Percentiles rank a stretch among this genome's conserved stretches.
Evolutionary conservation across 2,113 vertebrate genomes (phyloP).

Genomic region (Thoracochromis brauschi): DNA sequence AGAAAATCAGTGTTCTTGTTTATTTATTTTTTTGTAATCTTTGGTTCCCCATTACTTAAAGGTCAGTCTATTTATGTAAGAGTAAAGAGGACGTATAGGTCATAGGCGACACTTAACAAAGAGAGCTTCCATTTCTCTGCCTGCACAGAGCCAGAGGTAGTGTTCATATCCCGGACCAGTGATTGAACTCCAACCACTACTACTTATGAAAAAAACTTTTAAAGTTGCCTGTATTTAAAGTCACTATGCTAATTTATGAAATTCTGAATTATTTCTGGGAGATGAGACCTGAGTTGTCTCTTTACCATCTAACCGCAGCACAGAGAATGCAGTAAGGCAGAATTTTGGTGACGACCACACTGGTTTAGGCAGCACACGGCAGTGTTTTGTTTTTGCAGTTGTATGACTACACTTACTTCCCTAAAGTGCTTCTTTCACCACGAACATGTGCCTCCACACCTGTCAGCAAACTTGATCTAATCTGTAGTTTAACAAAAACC

Average conservation of each 20-base stretch:
- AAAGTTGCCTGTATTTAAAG: background rate
- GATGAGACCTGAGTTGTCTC: background rate
- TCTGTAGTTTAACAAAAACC: slow-evolving; percentile 18
- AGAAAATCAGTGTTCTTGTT: background rate
- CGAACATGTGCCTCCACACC: background rate
- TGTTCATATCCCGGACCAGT: rapidly evolving
- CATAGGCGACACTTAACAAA: background rate
- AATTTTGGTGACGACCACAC: background rate
- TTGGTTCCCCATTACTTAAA: background rate
- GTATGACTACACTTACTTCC: background rate
- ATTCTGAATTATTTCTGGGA: background rate
- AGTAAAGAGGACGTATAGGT: background rate
- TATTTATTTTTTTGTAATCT: background rate
- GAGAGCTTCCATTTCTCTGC: background rate
- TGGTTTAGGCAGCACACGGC: background rate
- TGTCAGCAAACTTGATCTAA: slow-evolving; percentile 28
- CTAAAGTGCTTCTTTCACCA: slow-evolving; percentile 2
- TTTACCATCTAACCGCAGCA: background rate
- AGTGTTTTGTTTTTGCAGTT: background rate
- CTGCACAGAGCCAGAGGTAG: background rate
- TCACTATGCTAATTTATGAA: background rate
- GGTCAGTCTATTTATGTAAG: background rate
- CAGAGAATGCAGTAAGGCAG: background rate
- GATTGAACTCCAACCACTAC: background rate
- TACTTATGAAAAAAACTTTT: background rate